Conservation (phyloP, 1,140 invertebrate genomes). For the Bilobella aurantiaca region DNA sequence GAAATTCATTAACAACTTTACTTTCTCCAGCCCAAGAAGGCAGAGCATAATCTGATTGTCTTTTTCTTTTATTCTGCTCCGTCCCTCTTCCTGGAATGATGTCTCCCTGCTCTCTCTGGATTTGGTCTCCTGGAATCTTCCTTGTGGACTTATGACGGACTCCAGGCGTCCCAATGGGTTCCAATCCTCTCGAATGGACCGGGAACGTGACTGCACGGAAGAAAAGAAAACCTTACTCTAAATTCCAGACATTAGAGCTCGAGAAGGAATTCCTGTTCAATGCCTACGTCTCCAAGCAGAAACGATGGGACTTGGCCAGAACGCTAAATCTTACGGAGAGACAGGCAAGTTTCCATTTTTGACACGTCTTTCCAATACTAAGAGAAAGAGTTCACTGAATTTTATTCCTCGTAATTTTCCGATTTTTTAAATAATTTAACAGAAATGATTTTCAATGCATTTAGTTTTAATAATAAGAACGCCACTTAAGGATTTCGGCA, state of each 20-base stretch:
- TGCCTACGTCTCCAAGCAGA: conserved; percentile 94
- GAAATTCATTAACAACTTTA: conserved; percentile 4
- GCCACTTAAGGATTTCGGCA: too few species aligned
- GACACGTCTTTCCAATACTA: not conserved
- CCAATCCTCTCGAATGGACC: conserved; percentile 81
- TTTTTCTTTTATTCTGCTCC: not conserved
- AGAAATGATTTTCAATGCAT: too few species aligned
- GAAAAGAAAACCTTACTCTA: conserved; percentile 94
- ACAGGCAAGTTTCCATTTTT: conserved; percentile 55
- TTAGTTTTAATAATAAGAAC: too few species aligned
- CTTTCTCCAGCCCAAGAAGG: not conserved
- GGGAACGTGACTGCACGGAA: conserved; percentile 84
- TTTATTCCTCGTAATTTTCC: too few species aligned
- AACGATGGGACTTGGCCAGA: conserved; percentile 87
- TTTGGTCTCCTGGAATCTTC: too few species aligned
- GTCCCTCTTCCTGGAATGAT: not conserved
- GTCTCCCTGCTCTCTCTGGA: not conserved
- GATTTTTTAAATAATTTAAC: too few species aligned
- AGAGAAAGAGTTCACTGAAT: too few species aligned
- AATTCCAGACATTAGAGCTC: conserved; percentile 88
- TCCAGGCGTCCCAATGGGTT: conserved; percentile 45
- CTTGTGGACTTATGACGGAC: too few species aligned
- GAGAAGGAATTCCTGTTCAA: conserved; percentile 96
- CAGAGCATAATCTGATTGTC: conserved; percentile 6
- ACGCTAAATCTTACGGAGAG: conserved; percentile 86